Evolutionary conservation across 2,888 invertebrate species (phyloP).

Genomic region (Atherix ibis): DNA sequence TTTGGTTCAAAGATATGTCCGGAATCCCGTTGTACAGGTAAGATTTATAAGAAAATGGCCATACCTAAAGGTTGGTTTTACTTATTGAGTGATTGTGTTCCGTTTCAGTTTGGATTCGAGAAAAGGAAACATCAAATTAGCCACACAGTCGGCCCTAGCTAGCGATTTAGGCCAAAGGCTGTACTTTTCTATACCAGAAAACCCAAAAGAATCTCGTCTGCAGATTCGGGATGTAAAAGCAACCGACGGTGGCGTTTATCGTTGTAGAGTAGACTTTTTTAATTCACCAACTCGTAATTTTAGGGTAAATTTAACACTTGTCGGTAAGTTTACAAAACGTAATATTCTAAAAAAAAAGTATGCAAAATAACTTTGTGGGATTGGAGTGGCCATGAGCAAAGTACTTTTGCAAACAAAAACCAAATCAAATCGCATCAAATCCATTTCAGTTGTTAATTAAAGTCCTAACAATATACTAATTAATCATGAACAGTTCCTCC

Average conservation of each 20-base stretch:
- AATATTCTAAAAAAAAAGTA: too few species aligned
- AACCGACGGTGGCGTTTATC: constrained; percentile 67
- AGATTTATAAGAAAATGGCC: constrained; percentile 26
- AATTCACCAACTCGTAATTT: constrained; percentile 80
- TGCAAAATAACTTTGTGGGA: too few species aligned
- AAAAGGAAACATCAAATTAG: constrained; percentile 46
- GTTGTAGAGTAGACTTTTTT: constrained; percentile 78
- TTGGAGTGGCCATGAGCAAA: too few species aligned
- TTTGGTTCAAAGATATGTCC: constrained; percentile 78
- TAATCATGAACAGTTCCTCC: constrained; percentile 48
- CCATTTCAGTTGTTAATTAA: too few species aligned
- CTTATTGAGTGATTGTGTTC: background rate
- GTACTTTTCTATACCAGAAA: constrained; percentile 57
- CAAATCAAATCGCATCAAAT: too few species aligned
- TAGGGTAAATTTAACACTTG: constrained; percentile 69
- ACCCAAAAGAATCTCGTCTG: constrained; percentile 55
- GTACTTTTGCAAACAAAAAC: too few species aligned
- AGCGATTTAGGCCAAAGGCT: constrained; percentile 60
- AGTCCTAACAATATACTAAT: too few species aligned
- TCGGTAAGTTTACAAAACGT: constrained; percentile 49
- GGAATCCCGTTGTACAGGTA: constrained; percentile 81
- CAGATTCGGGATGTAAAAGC: constrained; percentile 54
- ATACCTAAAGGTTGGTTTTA: background rate
- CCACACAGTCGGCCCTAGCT: constrained; percentile 61
- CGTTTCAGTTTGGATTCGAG: constrained; percentile 57